Conservation (phyloP, 1,140 invertebrate species). For the Diabrotica virgifera region DNA sequence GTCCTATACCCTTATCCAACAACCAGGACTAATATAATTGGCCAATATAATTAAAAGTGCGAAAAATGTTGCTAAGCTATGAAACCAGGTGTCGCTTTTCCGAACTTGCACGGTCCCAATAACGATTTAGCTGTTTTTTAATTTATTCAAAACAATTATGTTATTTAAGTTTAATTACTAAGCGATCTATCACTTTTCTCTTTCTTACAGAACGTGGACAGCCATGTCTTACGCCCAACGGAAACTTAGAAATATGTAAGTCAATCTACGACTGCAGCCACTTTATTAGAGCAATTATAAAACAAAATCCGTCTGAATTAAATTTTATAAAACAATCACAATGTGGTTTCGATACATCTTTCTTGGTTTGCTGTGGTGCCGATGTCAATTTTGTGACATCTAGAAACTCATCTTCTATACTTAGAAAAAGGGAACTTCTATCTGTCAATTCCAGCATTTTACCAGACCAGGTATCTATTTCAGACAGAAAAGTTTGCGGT, state of each 20-base stretch:
- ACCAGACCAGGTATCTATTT: not conserved
- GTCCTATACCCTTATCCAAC: no score
- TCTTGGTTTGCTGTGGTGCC: slow-evolving; percentile 43
- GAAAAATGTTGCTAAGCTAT: no score
- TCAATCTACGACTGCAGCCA: slow-evolving; percentile 22
- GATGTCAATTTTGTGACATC: slow-evolving; percentile 15
- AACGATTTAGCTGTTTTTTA: no score
- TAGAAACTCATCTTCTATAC: no score
- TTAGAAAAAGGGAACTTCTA: no score
- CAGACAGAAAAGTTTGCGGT: not conserved
- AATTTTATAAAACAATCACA: slow-evolving; percentile 45
- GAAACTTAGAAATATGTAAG: slow-evolving; percentile 27
- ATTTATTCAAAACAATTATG: no score
- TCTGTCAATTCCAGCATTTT: not conserved
- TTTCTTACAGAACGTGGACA: not conserved
- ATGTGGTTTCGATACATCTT: slow-evolving; percentile 28
- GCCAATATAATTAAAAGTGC: no score
- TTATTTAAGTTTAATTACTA: no score
- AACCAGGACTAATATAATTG: no score
- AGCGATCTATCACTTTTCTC: no score
- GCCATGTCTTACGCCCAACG: slow-evolving; percentile 30
- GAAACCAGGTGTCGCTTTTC: no score
- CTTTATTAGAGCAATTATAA: slow-evolving; percentile 5
- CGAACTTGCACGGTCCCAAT: no score
- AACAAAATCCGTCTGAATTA: slow-evolving; percentile 15